Percentiles rank a stretch among this genome's conserved stretches.
These are phyloP conservation scores for Tychaedon coryphoeus DNA, from an alignment of 2,113 vertebrate genomes.

Conservation along the genomic window DNA sequence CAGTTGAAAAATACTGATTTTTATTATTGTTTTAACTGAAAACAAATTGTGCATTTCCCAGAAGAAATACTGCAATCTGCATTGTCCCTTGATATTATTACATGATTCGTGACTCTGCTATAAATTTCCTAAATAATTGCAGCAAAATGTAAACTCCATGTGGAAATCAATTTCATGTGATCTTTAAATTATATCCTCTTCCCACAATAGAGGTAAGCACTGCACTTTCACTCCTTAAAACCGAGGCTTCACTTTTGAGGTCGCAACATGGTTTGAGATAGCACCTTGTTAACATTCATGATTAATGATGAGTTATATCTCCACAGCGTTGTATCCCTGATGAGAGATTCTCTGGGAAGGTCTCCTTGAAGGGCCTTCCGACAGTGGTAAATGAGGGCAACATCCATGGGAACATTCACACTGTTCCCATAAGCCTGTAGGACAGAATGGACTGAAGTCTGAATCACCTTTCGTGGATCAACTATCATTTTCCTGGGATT, in stretches of 20 bases:
- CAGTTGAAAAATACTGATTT: background rate
- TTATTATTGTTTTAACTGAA: background rate
- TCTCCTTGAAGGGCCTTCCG: conserved; percentile 2
- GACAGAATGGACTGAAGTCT: conserved; percentile 66
- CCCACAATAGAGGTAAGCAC: background rate
- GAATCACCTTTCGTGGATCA: conserved; percentile 61
- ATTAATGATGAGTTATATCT: conserved; percentile 38
- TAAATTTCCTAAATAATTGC: background rate
- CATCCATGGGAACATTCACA: conserved; percentile 12
- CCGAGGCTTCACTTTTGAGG: background rate
- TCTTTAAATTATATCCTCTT: background rate
- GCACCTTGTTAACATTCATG: conserved; percentile 47
- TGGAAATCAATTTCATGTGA: background rate
- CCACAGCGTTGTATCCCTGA: conserved; percentile 53
- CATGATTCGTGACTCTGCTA: background rate
- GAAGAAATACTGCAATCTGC: background rate
- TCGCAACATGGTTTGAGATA: background rate
- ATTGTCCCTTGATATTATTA: background rate
- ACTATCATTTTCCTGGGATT: conserved; percentile 67
- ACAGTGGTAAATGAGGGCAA: conserved; percentile 61
- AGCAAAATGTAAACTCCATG: background rate
- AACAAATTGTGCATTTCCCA: background rate
- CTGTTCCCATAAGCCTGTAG: background rate
- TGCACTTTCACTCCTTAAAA: background rate
- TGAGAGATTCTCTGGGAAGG: conserved; percentile 37